Percentiles rank a stretch among this genome's conserved stretches.
Evolutionary conservation across 2,113 vertebrate genomes (phyloP).

Genomic region (Labrus mixtus): DNA sequence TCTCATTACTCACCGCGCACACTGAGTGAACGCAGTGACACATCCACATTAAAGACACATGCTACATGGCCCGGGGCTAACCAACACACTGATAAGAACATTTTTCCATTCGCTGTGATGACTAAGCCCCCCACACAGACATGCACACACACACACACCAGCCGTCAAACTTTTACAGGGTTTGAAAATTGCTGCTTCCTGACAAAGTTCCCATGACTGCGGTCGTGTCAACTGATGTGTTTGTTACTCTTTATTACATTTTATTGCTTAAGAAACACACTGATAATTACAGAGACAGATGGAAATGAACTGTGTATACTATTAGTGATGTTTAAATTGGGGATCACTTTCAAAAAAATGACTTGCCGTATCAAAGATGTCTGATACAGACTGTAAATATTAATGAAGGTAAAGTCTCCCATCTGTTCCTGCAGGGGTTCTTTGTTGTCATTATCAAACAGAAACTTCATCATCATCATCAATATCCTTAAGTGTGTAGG

Average conservation of each 20-base stretch:
- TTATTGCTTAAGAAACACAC: not conserved
- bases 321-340: not conserved
- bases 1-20: slow-evolving; percentile 59
- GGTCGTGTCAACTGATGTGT: slow-evolving; percentile 49
- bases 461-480: too few species aligned
- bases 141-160: not conserved
- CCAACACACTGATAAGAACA: slow-evolving; percentile 63
- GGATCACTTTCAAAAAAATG: not conserved
- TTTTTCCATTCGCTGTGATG: slow-evolving; percentile 67
- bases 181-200: slow-evolving; percentile 51
- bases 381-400: not conserved
- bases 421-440: too few species aligned
- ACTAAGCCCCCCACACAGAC: slow-evolving; percentile 33
- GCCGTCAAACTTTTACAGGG: slow-evolving; percentile 59
- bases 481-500: too few species aligned
- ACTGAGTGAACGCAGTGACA: slow-evolving; percentile 58
- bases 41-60: slow-evolving; percentile 64
- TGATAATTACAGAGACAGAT: slow-evolving; percentile 13
- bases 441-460: too few species aligned
- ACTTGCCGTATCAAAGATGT: not conserved
- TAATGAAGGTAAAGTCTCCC: too few species aligned
- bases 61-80: slow-evolving; percentile 57
- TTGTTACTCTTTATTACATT: slow-evolving; percentile 46
- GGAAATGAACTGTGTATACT: slow-evolving; percentile 16
- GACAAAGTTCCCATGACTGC: slow-evolving; percentile 62